Evolutionary conservation across 1,140 invertebrate genomes (phyloP).

Genomic region (Goniozus legneri): DNA sequence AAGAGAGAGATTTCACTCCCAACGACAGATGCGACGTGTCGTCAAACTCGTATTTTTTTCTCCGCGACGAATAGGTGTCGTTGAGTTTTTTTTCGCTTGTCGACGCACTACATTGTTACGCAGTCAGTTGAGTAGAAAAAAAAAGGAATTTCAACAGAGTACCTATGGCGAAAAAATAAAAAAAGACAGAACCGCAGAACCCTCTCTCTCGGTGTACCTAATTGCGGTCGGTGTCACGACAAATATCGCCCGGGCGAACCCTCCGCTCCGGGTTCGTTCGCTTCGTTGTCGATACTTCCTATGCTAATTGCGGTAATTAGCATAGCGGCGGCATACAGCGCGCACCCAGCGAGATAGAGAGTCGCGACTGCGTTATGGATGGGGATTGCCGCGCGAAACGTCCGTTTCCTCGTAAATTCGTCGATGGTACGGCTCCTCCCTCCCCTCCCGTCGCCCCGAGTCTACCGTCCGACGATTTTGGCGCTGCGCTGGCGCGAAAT

Average conservation of each 20-base stretch:
- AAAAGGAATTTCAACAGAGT: too few relatives aligned
- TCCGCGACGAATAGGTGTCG: too few relatives aligned
- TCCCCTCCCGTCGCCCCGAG: too few relatives aligned
- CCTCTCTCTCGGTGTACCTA: constrained; percentile 22
- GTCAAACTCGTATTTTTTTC: too few relatives aligned
- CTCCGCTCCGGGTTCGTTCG: too few relatives aligned
- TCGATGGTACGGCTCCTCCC: constrained; percentile 38
- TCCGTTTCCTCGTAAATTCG: constrained; percentile 54
- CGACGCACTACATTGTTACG: too few relatives aligned
- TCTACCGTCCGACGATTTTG: not conserved
- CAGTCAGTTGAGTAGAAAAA: too few relatives aligned
- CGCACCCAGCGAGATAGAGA: constrained; percentile 28
- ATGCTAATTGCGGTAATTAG: constrained; percentile 54
- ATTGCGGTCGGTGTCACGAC: constrained; percentile 48
- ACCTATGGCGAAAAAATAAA: too few relatives aligned
- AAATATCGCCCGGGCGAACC: too few relatives aligned
- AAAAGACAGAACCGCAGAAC: constrained; percentile 14
- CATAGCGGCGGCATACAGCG: constrained; percentile 44
- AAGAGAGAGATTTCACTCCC: too few relatives aligned
- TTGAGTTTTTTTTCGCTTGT: too few relatives aligned
- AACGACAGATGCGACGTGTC: too few relatives aligned
- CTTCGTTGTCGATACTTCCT: constrained; percentile 46
- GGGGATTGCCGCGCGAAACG: constrained; percentile 14
- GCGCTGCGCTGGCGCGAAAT: constrained; percentile 7
- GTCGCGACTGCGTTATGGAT: constrained; percentile 23